These are phyloP conservation scores for Chloroceryle inda DNA, from an alignment of 2,797 vertebrate species.

Conservation along the genomic window DNA sequence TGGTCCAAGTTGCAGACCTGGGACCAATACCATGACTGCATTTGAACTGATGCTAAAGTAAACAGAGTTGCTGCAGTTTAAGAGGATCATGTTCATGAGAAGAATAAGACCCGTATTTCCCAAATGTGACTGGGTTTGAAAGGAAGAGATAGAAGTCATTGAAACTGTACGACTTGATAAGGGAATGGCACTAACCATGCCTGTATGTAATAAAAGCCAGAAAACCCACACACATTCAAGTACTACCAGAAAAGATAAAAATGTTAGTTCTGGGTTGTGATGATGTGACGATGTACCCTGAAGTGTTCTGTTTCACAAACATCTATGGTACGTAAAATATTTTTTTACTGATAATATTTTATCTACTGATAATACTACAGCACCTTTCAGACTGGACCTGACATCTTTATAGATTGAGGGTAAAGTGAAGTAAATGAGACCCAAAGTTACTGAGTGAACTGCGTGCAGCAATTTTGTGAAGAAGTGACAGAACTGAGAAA, in stretches of 20 bases:
- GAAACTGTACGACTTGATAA: background rate
- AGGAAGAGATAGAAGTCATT: background rate
- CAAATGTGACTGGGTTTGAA: background rate
- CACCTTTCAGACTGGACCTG: background rate
- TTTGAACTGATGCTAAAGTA: background rate
- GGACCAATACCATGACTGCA: background rate
- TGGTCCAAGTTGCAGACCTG: background rate
- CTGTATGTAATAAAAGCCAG: background rate
- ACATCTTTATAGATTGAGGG: background rate
- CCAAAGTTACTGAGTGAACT: background rate
- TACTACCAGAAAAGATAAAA: background rate
- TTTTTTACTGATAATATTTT: no score
- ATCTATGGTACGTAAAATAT: background rate
- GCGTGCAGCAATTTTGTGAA: background rate
- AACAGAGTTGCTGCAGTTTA: background rate
- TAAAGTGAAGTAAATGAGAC: background rate
- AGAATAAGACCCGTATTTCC: rapidly evolving
- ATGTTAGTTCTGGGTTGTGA: rapidly evolving
- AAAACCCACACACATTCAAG: background rate
- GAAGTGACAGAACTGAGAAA: background rate
- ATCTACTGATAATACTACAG: background rate
- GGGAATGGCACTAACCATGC: background rate
- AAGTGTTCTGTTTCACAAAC: background rate
- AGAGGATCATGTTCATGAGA: background rate
- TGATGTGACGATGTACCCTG: no score